Base-by-base conservation (phyloP, 2,888 invertebrate species). In the Steinernema hermaphroditum region DNA sequence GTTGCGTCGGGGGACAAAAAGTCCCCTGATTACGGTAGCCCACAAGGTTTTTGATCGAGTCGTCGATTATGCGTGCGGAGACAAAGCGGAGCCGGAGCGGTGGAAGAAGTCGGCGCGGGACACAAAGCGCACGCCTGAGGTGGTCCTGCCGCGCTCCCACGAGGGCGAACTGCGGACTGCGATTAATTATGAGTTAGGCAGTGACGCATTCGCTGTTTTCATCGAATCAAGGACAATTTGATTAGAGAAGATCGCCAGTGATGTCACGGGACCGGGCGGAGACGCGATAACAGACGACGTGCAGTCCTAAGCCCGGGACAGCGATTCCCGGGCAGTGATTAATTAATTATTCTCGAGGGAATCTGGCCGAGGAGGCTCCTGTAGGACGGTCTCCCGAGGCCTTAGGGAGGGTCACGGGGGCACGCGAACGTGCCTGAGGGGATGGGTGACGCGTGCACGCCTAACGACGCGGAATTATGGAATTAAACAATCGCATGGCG, bases 211-310 rank as follows among this genome's bases (percentile, higher is more conserved):
- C n/a, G 54, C 9, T 54, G 54, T 54, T 54, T 54, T 54, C 54
- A 54, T 24, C 24, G 54, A 54, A 54, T 54, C 54, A 54, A 14
- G 6, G 54, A 54, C 54, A 54, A 54, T 54, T 54, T 27, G 54
- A 54, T 54, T 54, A 54, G 24, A 22, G 54, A 54, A 24, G 24
- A 27, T 24, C 54, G 54, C 12, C 54, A n/a, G 46, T 27, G 24
- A 54, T 27, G 54, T 54, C 54, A 54, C 54, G 54, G 14, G 54
- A 27, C 22, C 24, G 4, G 27, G 24, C 22, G 6, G 27, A 6
- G 54, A 22, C 24, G 19, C 54, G 27, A 54, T 24, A 22, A 54
- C 54, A 54, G 19, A 24, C 54, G 24, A 24, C 54, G 6, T 37
- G 37, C 6, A 4, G 4, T 37, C 37, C n/a, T n/a, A n/a, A n/a